These are phyloP conservation scores for Chaetops frenatus DNA, from an alignment of 2,113 vertebrate genomes.

Conservation along the genomic window DNA sequence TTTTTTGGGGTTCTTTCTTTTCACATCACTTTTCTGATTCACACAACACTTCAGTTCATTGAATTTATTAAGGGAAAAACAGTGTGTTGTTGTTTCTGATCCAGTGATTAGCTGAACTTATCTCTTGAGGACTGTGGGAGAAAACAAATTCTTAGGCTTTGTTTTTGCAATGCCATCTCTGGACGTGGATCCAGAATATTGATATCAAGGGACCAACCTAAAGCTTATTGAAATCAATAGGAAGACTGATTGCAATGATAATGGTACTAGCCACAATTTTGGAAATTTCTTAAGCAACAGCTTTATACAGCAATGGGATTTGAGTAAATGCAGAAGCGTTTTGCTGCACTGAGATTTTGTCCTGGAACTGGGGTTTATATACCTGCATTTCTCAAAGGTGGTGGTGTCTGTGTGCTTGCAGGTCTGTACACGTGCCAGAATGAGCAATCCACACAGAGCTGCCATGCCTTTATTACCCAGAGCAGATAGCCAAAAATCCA, in stretches of 20 bases:
- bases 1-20: neutral
- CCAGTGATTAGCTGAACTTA: neutral
- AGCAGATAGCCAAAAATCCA: neutral
- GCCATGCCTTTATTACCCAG: neutral
- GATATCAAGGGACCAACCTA: neutral
- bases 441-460: neutral
- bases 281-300: neutral
- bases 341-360: neutral
- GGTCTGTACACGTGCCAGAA: neutral
- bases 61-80: constrained; percentile 4
- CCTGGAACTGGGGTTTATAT: neutral
- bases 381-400: neutral
- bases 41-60: neutral
- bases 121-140: neutral
- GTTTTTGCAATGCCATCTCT: neutral
- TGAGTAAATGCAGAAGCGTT: neutral
- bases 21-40: neutral
- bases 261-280: neutral
- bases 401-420: neutral
- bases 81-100: neutral
- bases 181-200: neutral
- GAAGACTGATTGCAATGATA: neutral
- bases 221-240: constrained; percentile 38
- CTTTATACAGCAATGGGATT: neutral
- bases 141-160: neutral